Percentiles rank a stretch among this genome's conserved stretches.
phyloP scores from a whole-genome alignment of 2,888 invertebrate species.

The Mantis religiosa region DNA sequence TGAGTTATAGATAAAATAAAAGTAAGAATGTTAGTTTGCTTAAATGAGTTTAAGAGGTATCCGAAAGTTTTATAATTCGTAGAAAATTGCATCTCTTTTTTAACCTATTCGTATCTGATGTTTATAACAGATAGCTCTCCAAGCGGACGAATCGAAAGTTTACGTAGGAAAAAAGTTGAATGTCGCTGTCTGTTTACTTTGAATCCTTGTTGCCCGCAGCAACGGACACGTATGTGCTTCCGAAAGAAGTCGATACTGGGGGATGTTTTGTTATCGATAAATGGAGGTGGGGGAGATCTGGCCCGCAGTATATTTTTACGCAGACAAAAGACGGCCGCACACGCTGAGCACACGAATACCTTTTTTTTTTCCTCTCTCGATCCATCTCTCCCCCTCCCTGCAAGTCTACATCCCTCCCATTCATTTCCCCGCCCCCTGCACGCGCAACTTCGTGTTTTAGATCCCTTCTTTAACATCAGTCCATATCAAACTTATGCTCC shows the following conservation, averaged over 20 bases:
- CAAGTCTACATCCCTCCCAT: background rate
- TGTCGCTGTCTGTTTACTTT: background rate
- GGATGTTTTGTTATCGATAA: slow-evolving; percentile 13
- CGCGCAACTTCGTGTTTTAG: background rate
- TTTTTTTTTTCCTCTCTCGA: background rate
- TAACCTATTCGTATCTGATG: no score
- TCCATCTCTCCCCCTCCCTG: background rate
- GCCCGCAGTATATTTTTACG: slow-evolving; percentile 17
- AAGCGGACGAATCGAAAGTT: no score
- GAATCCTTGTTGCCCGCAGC: background rate
- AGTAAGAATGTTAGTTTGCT: no score
- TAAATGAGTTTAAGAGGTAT: no score
- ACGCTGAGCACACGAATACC: slow-evolving; percentile 19
- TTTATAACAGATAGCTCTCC: no score
- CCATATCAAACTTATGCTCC: background rate
- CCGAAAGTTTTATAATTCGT: no score
- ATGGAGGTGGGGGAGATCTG: background rate
- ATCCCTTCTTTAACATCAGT: background rate
- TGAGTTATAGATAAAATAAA: no score
- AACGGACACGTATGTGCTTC: background rate
- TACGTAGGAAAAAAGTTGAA: no score
- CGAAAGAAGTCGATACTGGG: slow-evolving; percentile 8
- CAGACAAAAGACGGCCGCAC: slow-evolving; percentile 11
- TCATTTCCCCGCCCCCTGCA: background rate
- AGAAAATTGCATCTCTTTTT: no score